These are phyloP conservation scores for Oreochromis niloticus DNA, from an alignment of 2,113 vertebrate genomes.

Conservation along the genomic window DNA sequence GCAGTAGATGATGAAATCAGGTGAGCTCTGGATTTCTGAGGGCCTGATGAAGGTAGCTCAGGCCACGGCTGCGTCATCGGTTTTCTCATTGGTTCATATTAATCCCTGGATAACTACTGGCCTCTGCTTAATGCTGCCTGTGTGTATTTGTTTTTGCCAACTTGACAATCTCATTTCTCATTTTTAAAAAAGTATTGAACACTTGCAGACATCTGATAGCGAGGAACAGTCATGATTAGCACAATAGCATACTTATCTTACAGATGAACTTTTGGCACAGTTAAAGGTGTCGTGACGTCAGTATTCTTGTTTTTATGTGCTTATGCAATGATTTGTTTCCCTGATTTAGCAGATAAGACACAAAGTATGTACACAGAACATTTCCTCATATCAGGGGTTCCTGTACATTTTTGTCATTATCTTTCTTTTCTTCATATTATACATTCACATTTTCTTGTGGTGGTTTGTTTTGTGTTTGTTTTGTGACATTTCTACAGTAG, in stretches of 20 bases:
- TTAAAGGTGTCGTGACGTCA: neutral
- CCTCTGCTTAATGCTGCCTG: neutral
- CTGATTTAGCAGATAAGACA: neutral
- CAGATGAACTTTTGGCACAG: neutral
- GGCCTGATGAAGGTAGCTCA: neutral
- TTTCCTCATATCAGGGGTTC: neutral
- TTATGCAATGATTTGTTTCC: neutral
- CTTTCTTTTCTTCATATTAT: neutral
- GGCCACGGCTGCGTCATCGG: neutral
- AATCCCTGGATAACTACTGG: neutral
- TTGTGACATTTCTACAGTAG: neutral
- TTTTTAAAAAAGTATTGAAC: neutral
- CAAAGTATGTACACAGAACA: neutral
- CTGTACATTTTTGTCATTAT: neutral
- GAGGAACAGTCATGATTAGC: neutral
- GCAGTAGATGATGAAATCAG: neutral
- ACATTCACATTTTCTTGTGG: neutral
- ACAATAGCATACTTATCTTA: neutral
- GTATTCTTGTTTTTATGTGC: neutral
- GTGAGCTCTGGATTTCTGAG: neutral
- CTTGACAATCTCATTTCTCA: neutral
- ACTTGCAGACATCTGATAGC: neutral
- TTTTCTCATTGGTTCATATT: constrained; percentile 13
- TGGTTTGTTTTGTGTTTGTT: neutral
- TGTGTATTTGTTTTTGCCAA: neutral